Conservation (phyloP, 2,113 vertebrate genomes). For the Crotalus horridus region DNA sequence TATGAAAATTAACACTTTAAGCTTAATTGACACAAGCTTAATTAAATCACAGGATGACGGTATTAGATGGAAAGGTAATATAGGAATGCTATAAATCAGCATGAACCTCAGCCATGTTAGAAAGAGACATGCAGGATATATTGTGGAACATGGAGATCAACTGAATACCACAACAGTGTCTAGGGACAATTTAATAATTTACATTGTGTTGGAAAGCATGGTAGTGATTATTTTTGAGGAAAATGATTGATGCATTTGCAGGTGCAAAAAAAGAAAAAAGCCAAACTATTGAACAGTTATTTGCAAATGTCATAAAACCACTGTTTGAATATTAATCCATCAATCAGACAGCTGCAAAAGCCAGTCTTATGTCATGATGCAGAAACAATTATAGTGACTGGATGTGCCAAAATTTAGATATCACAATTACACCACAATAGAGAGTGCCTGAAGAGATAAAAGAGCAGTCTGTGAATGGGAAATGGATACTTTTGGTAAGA, state of each 20-base stretch:
- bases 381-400: constrained; percentile 28
- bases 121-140: rapidly evolving
- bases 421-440: neutral
- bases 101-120: rapidly evolving
- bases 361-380: constrained; percentile 36
- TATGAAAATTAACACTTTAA: neutral
- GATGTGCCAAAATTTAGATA: neutral
- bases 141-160: neutral
- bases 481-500: neutral
- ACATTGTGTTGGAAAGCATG: neutral
- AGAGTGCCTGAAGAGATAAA: neutral
- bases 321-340: constrained; percentile 55
- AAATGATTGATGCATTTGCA: neutral
- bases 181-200: neutral
- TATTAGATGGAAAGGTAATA: neutral
- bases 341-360: constrained; percentile 42
- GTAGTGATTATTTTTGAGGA: neutral
- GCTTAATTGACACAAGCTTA: neutral
- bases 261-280: neutral
- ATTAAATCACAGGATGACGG: neutral
- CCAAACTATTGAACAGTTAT: constrained; percentile 19
- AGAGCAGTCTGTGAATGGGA: neutral
- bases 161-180: neutral
- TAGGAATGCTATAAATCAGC: neutral
- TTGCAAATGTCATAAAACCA: constrained; percentile 42